Evolutionary conservation across 2,888 invertebrate species (phyloP), one percentile per base, ranked within the genome.

Genomic region (Oscheius sp.): DNA sequence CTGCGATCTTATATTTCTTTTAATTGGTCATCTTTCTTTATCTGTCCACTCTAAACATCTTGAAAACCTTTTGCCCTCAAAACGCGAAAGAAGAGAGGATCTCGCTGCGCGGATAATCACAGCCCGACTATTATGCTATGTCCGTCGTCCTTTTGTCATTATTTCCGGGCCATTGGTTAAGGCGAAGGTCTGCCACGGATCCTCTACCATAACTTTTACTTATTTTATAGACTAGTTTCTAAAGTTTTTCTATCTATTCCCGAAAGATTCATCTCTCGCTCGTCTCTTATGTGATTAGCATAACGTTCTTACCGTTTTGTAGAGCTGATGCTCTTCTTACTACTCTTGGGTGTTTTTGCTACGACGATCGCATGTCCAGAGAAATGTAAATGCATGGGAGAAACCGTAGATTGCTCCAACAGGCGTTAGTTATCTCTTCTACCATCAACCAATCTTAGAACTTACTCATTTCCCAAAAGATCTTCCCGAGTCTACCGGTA

Each of bases 131-230:
- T 59, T 59, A 59, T 59, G 59, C 59, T 59, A 44, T 59, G 59
- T 59, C 26, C 59, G 59, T 59, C 44, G 59, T 59, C 59, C 59
- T 59, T 59, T 59, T 59, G 59, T 59, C 59, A 59, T 59, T 59
- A 59, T 59, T 59, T 59, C 59, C 59, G 59, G 59, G 41, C 59
- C 59, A 59, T 59, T 59, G 59, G 59, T 28, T 59, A 26, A 59
- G 59, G 41, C 59, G 59, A 59, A 59, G 59, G 59, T 24, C 32
- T 30, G 44, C 44, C 24, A 44, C 44, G 14, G 12, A 59, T 59
- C 59, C 44, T n/a, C 38, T 41, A 33, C 54, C 59, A 33, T 36
- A 59, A 24, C 59, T 26, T 54, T 44, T 44, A 41, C 44, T 47
- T 24, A 24, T 12, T 20, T 17, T 6, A 12, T 41, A 41, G 20